Evolutionary conservation across 2,113 vertebrate species (phyloP).

Genomic region (Emydura subglobosa): DNA sequence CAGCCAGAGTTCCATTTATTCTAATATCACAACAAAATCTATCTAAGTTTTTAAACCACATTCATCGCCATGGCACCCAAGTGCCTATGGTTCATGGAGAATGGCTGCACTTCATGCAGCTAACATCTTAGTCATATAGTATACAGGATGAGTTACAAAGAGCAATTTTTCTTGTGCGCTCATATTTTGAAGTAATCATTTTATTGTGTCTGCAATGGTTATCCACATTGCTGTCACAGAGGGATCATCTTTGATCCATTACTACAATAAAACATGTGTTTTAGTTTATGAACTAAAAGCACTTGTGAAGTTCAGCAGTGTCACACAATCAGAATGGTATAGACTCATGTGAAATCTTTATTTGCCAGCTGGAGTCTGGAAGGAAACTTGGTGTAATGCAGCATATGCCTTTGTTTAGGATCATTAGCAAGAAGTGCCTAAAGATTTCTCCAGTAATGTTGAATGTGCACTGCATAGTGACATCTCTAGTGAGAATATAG

Average conservation of each 20-base stretch:
- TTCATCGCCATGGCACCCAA: neutral
- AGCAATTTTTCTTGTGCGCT: neutral
- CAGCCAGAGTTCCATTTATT: neutral
- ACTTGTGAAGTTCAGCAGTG: slow-evolving; percentile 51
- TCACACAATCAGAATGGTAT: slow-evolving; percentile 6
- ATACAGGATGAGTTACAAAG: neutral
- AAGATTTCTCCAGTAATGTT: neutral
- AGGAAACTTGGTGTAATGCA: slow-evolving; percentile 6
- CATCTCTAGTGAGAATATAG: slow-evolving; percentile 72
- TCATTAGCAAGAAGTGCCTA: slow-evolving; percentile 27
- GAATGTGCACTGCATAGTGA: slow-evolving; percentile 42
- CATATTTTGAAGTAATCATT: slow-evolving; percentile 11
- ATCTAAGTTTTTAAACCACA: neutral
- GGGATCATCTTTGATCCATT: slow-evolving; percentile 2
- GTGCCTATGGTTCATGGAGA: slow-evolving; percentile 3
- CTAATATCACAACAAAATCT: neutral
- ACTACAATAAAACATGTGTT: neutral
- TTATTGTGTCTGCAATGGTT: neutral
- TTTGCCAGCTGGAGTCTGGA: slow-evolving; percentile 30
- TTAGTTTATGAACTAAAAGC: slow-evolving; percentile 57
- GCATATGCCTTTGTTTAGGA: slow-evolving; percentile 8
- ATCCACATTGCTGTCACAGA: neutral
- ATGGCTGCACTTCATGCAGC: neutral
- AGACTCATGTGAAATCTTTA: slow-evolving; percentile 10
- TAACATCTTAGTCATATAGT: slow-evolving; percentile 12